Conservation (phyloP, 2,797 vertebrate genomes). For the Ispidina lecontei region DNA sequence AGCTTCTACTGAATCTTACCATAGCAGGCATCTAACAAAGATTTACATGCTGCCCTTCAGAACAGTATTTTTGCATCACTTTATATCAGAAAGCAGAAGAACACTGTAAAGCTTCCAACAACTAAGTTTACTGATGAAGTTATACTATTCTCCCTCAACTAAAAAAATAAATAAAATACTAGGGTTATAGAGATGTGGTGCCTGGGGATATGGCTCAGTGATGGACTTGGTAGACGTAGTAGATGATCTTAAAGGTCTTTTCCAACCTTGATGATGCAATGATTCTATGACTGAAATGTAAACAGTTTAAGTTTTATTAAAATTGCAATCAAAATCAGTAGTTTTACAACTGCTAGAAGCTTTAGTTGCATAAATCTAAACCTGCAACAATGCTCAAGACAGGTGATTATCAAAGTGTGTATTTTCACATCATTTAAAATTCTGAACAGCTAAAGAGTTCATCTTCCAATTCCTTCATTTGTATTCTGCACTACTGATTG, state of each 20-base stretch:
- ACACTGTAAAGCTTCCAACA: not conserved
- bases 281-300: not conserved
- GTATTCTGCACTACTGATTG: slow-evolving; percentile 5
- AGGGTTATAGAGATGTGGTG: not conserved
- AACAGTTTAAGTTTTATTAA: not conserved
- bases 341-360: not conserved
- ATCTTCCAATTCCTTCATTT: not conserved
- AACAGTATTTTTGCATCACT: not conserved
- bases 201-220: too few species aligned
- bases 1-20: not conserved
- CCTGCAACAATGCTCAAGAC: not conserved
- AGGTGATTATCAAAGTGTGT: not conserved
- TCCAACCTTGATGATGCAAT: too few species aligned
- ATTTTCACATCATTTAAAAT: not conserved
- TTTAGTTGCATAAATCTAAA: not conserved
- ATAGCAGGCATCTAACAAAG: not conserved
- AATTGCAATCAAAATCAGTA: not conserved
- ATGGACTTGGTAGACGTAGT: too few species aligned
- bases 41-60: not conserved
- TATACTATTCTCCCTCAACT: not conserved
- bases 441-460: not conserved
- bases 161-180: not conserved
- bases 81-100: not conserved
- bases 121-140: not conserved
- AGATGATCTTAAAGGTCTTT: too few species aligned